Base-by-base conservation (phyloP, 2,113 vertebrate genomes). In the Nansenia antarctica region DNA sequence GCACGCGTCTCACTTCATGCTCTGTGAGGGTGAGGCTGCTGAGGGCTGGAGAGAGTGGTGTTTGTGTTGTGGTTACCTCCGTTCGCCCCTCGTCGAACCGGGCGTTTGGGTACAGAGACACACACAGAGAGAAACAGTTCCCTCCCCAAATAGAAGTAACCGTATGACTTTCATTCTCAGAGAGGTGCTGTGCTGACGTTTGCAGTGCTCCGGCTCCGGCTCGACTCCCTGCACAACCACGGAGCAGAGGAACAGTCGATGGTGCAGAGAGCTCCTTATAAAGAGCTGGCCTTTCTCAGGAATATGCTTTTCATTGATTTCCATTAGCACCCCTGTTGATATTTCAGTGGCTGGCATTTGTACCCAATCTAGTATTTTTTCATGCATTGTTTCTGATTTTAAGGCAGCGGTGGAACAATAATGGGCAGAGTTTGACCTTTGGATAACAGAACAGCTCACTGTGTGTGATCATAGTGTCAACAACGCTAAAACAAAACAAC, bases 341-440 rank as follows among this genome's bases (percentile, higher is more conserved):
- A 62, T 74, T 34, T 76, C 73, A 15, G 6, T n/a, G 0, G 22
- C 54, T 29, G 30, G 14, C 37, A 3, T 80, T 72, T 75, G 65
- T 26, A 70, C 34, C 31, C 34, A 52, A 3, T 1, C 34, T 77
- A 22, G 18, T 69, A 58, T 72, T 74, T 70, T 66, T 80, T 20
- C 52, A 85, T 73, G 61, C 67, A 71, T 68, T 70, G 70, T 78
- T 78, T 82, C 34, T 63, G 24, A 76, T 72, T 70, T 71, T 71
- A 75, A 73, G 67, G 66, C 71, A 72, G 73, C 67, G 66, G 73
- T 35, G 11, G 22, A 57, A 12, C 53, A 68, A 60, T 76, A 77
- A 83, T 76, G 77, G 66, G 72, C 69, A 69, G 65, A 83, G 67
- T 55, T 60, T 79, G 79, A 88, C 77, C 73, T 85, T 85, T 20